phyloP scores from a whole-genome alignment of 2,113 vertebrate species.

The Toxostoma redivivum region DNA sequence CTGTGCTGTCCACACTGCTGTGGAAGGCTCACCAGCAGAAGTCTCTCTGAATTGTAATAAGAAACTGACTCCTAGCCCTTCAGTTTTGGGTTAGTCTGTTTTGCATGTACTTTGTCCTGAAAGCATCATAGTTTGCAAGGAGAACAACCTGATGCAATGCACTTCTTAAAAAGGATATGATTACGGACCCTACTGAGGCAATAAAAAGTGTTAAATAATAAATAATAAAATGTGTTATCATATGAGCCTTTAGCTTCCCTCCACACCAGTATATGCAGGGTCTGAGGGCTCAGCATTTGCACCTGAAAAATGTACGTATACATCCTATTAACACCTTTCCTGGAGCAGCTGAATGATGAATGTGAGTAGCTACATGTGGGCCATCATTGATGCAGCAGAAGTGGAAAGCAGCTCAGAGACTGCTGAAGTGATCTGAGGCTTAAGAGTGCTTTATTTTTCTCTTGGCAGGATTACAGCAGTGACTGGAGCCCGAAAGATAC shows the following conservation, averaged over 20 bases:
- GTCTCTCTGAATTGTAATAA: background rate
- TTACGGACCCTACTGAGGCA: background rate
- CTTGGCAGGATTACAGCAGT: slow-evolving; percentile 84
- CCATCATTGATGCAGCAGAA: background rate
- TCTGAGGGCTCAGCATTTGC: background rate
- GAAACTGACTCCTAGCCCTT: background rate
- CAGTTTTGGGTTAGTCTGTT: background rate
- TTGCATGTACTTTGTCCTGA: background rate
- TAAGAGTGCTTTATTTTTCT: background rate
- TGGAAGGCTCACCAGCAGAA: background rate
- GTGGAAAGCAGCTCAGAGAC: background rate
- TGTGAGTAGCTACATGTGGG: background rate
- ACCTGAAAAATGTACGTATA: background rate
- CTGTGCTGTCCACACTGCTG: background rate
- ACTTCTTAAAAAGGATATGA: background rate
- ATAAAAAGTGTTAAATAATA: background rate
- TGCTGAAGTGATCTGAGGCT: background rate
- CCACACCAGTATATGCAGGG: background rate
- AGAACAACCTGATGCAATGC: background rate
- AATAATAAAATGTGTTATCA: background rate
- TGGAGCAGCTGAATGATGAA: background rate
- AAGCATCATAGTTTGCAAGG: background rate
- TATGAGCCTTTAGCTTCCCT: background rate
- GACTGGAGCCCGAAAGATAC: slow-evolving; percentile 89
- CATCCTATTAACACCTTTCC: background rate